Conservation (phyloP, 2,888 invertebrate genomes). For the Octodonta nipae region DNA sequence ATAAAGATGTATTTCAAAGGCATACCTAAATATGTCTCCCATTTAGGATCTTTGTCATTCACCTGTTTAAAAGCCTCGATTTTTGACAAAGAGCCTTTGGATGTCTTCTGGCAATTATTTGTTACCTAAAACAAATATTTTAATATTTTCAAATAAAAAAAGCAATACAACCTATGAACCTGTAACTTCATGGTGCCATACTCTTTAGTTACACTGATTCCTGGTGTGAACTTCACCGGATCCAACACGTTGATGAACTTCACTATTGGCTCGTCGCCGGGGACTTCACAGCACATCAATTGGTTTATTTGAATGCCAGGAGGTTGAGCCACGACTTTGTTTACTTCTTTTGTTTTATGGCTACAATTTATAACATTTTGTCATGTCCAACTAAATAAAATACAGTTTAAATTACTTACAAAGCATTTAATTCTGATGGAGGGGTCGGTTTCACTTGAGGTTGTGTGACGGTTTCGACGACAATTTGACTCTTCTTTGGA, state of each 20-base stretch:
- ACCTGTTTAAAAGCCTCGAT: constrained; percentile 44
- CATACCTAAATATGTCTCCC: constrained; percentile 56
- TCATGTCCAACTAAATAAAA: no score
- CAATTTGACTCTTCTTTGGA: constrained; percentile 65
- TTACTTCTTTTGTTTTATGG: background rate
- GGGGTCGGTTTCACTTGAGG: constrained; percentile 13
- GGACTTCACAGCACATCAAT: constrained; percentile 33
- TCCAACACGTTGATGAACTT: constrained; percentile 33
- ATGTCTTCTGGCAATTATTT: constrained; percentile 37
- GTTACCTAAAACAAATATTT: constrained; percentile 23
- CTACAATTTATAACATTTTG: no score
- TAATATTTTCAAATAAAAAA: background rate
- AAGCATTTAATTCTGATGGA: constrained; percentile 7
- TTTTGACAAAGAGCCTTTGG: constrained; percentile 45
- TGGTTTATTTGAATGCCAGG: constrained; percentile 34
- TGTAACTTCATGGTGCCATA: constrained; percentile 28
- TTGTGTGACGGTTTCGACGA: constrained; percentile 57
- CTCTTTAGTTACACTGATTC: constrained; percentile 28
- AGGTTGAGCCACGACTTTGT: constrained; percentile 13
- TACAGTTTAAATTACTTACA: constrained; percentile 9
- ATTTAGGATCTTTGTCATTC: constrained; percentile 46
- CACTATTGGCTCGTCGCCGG: constrained; percentile 33
- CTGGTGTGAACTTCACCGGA: constrained; percentile 29
- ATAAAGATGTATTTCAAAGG: no score
- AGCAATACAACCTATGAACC: constrained; percentile 16